Conservation (phyloP, 2,888 invertebrate genomes). For the Thymelicus lineola region DNA sequence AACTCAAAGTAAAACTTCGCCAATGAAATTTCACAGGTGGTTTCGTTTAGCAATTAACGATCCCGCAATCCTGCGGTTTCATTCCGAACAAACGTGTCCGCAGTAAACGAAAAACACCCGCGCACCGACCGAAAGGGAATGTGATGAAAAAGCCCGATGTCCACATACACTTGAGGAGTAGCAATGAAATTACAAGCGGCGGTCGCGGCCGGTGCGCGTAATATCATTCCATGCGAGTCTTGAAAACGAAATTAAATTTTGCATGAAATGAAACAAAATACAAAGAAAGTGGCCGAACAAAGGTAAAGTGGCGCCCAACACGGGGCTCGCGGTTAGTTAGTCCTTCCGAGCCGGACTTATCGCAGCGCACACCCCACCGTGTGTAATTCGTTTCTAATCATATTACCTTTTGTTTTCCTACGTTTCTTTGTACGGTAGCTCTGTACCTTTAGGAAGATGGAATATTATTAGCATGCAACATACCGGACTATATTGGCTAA, state of each 20-base stretch:
- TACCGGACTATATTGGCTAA: constrained; percentile 31
- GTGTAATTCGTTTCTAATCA: constrained; percentile 82
- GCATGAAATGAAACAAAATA: constrained; percentile 84
- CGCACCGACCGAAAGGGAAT: constrained; percentile 80
- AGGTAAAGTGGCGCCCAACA: constrained; percentile 70
- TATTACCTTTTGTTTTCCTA: constrained; percentile 70
- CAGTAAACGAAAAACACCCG: constrained; percentile 76
- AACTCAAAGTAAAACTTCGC: constrained; percentile 59
- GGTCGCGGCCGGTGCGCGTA: constrained; percentile 73
- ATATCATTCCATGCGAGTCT: constrained; percentile 84
- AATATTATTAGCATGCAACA: constrained; percentile 34
- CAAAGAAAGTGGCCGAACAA: constrained; percentile 83
- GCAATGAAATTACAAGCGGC: constrained; percentile 78
- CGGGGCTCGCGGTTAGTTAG: constrained; percentile 72
- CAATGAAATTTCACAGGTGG: constrained; percentile 73
- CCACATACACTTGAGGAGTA: constrained; percentile 82
- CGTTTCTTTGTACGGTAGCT: constrained; percentile 44
- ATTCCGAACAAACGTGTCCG: constrained; percentile 72
- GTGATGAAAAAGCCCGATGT: constrained; percentile 83
- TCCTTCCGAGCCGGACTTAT: constrained; percentile 54
- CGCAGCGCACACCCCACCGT: constrained; percentile 49
- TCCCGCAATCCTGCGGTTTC: constrained; percentile 76
- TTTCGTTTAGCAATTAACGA: constrained; percentile 81
- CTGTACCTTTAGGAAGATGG: constrained; percentile 44
- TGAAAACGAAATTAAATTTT: constrained; percentile 85